Evolutionary conservation across 2,888 invertebrate species (phyloP), one percentile per base, ranked within the genome.

Genomic region (Chydorus sphaericus): DNA sequence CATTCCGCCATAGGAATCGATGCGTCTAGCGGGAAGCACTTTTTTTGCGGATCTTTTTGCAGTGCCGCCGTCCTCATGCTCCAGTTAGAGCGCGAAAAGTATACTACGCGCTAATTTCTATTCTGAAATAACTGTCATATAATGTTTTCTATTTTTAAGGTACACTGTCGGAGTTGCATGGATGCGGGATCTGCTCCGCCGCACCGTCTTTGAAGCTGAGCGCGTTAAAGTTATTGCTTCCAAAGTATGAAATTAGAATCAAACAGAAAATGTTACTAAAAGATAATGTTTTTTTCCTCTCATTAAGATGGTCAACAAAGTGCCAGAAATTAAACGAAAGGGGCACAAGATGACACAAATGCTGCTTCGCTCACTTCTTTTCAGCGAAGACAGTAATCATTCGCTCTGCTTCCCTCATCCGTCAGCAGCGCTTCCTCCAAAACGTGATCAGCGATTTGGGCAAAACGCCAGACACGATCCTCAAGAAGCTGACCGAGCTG

Each of bases 241-340:
- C 59, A 85, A 90, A 68, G n/a, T n/a, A n/a, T n/a, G n/a, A n/a
- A n/a, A n/a, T n/a, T n/a, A n/a, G n/a, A n/a, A n/a, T n/a, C n/a
- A n/a, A n/a, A n/a, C n/a, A n/a, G n/a, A n/a, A n/a, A n/a, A n/a
- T n/a, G n/a, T n/a, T n/a, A n/a, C n/a, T n/a, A n/a, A n/a, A n/a
- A n/a, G n/a, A n/a, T n/a, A n/a, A n/a, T n/a, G n/a, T n/a, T n/a
- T n/a, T n/a, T n/a, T n/a, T n/a, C n/a, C n/a, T n/a, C n/a, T n/a
- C n/a, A n/a, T n/a, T n/a, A n/a, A n/a, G n/a, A 77, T 91, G 71
- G 76, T 83, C 50, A 89, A 87, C 62, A 84, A 87, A 60, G 83
- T 88, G 1, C 76, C 86, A 1, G 81, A 83, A 68, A 76, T 79
- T 55, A 85, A 85, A 66, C 72, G 84, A 36, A 77, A 79, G 58